phyloP scores from a whole-genome alignment of 2,113 vertebrate genomes.

The Ameiurus melas region DNA sequence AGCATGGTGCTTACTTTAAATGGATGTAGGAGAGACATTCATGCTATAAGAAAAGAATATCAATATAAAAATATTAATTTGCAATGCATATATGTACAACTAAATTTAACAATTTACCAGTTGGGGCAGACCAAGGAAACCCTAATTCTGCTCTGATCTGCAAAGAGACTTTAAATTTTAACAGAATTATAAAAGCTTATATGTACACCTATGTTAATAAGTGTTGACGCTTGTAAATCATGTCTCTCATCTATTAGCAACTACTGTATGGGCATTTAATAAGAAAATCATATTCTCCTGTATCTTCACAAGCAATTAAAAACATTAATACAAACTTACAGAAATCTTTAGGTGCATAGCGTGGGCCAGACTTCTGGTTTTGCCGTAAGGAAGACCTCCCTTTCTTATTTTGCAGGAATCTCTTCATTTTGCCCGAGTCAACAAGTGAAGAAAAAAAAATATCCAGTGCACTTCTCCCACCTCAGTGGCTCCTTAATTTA shows the following conservation, averaged over 20 bases:
- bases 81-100: neutral
- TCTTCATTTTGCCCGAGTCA: slow-evolving; percentile 63
- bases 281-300: neutral
- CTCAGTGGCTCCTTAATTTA: slow-evolving; percentile 9
- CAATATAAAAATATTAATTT: neutral
- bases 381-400: slow-evolving; percentile 65
- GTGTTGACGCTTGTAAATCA: neutral
- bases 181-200: neutral
- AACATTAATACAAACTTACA: slow-evolving; percentile 73
- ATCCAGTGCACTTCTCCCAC: slow-evolving; percentile 46
- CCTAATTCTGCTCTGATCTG: neutral
- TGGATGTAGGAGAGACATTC: neutral
- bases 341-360: slow-evolving; percentile 73
- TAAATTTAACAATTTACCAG: slow-evolving; percentile 2
- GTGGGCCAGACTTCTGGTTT: slow-evolving; percentile 63
- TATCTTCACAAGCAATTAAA: neutral
- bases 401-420: slow-evolving; percentile 64
- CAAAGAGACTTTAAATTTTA: neutral
- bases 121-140: slow-evolving; percentile 4
- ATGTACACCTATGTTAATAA: neutral
- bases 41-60: neutral
- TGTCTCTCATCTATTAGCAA: neutral
- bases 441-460: slow-evolving; percentile 47
- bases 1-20: neutral
- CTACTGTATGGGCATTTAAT: neutral